A percentile compares a stretch with the other conserved stretches of the same genome.
phyloP scores from a whole-genome alignment of 1,140 invertebrate genomes.

The Drosophila sechellia region DNA sequence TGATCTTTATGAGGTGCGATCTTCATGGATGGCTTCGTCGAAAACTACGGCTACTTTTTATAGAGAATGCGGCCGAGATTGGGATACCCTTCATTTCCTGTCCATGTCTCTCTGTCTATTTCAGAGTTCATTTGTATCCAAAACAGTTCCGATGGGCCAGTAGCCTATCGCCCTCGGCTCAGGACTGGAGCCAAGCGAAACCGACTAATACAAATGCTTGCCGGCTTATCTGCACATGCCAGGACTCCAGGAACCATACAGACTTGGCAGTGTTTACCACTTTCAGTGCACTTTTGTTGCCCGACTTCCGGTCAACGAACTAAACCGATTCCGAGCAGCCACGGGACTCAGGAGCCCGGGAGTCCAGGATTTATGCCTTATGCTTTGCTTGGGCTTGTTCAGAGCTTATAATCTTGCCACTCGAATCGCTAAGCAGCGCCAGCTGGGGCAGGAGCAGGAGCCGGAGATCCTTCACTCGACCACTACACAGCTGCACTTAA shows the following conservation, averaged over 20 bases:
- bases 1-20: slow-evolving; percentile 54
- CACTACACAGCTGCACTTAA: slow-evolving; percentile 71
- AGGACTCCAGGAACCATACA: slow-evolving; percentile 8
- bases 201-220: slow-evolving; percentile 55
- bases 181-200: neutral
- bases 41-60: slow-evolving; percentile 1
- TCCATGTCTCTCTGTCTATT: slow-evolving; percentile 69
- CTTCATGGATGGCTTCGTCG: slow-evolving; percentile 1
- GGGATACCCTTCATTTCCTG: slow-evolving; percentile 26
- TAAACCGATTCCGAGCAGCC: slow-evolving; percentile 65
- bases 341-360: slow-evolving; percentile 6
- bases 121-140: slow-evolving; percentile 60
- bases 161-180: neutral
- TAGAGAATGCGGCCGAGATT: slow-evolving; percentile 15
- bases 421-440: slow-evolving; percentile 72
- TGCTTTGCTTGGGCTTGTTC: slow-evolving; percentile 20
- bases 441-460: slow-evolving; percentile 17
- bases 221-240: slow-evolving; percentile 54
- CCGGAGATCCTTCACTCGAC: slow-evolving; percentile 56
- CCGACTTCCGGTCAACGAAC: slow-evolving; percentile 73
- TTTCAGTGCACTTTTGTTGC: slow-evolving; percentile 38
- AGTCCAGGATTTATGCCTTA: slow-evolving; percentile 62
- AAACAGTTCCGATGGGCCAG: slow-evolving; percentile 37
- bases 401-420: slow-evolving; percentile 75
- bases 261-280: slow-evolving; percentile 42